These are phyloP conservation scores for Drosophila sordidapex DNA, from an alignment of 2,888 invertebrate genomes.

Conservation along the genomic window DNA sequence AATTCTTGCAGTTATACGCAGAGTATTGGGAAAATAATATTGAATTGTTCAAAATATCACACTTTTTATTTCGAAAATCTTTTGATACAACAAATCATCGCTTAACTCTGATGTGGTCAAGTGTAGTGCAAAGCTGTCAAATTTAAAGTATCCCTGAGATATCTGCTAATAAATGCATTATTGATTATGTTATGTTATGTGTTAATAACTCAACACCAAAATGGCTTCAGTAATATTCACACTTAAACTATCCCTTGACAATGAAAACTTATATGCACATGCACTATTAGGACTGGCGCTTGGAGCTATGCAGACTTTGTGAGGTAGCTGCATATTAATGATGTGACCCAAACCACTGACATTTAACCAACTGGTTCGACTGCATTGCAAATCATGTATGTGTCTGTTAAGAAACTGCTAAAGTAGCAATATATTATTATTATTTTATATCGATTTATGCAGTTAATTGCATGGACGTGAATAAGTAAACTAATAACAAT, in stretches of 20 bases:
- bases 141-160: background rate
- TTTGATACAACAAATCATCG: background rate
- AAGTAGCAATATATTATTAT: conserved; percentile 2
- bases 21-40: conserved; percentile 27
- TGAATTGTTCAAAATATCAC: background rate
- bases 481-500: conserved; percentile 16
- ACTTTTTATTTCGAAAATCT: background rate
- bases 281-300: conserved; percentile 7
- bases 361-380: conserved; percentile 72
- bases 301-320: background rate
- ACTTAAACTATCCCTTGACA: conserved; percentile 65
- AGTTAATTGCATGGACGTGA: background rate
- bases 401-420: conserved; percentile 4
- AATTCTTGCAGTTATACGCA: conserved; percentile 37
- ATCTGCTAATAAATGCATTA: conserved; percentile 5
- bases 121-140: background rate
- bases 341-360: conserved; percentile 71
- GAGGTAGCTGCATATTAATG: conserved; percentile 52
- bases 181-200: background rate
- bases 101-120: background rate
- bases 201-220: background rate
- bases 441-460: background rate
- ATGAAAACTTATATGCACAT: conserved; percentile 41
- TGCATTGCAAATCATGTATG: conserved; percentile 13
- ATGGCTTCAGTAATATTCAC: conserved; percentile 5